Conservation (phyloP, 92 coral and sea anemone genomes). For the Palythoa heliodiscus region DNA sequence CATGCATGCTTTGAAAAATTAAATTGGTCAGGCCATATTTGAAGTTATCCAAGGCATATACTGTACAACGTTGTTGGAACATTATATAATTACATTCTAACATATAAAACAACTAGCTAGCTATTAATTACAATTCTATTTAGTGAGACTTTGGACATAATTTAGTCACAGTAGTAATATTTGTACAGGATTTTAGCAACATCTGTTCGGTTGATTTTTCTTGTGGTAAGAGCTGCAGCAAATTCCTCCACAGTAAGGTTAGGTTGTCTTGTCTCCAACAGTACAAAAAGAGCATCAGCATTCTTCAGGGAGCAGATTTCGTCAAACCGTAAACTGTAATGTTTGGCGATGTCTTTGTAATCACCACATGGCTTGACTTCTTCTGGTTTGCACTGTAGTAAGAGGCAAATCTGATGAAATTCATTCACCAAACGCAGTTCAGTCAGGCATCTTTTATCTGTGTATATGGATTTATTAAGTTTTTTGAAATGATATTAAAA, state of each 20-base stretch:
- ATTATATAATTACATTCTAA: too few species aligned
- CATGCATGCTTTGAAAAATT: too few species aligned
- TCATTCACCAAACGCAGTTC: background rate
- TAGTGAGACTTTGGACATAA: background rate
- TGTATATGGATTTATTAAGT: background rate
- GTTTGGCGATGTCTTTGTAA: constrained; percentile 12
- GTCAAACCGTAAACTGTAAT: constrained; percentile 12
- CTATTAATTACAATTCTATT: too few species aligned
- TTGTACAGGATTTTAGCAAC: constrained; percentile 6
- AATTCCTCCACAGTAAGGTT: constrained; percentile 45
- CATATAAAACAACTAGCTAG: too few species aligned
- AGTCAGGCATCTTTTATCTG: constrained; percentile 16
- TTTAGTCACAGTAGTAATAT: constrained; percentile 16
- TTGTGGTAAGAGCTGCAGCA: background rate
- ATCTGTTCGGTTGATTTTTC: constrained; percentile 31
- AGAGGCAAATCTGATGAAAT: background rate
- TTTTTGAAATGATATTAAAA: background rate
- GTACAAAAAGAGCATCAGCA: constrained; percentile 29
- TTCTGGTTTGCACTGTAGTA: background rate
- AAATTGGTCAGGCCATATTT: too few species aligned
- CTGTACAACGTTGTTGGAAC: too few species aligned
- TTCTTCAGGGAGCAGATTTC: background rate
- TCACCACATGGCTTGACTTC: background rate
- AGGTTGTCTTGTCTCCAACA: constrained; percentile 7
- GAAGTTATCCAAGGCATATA: too few species aligned